Conservation (phyloP, 1,140 invertebrate species). For the Drosophila orosa region DNA sequence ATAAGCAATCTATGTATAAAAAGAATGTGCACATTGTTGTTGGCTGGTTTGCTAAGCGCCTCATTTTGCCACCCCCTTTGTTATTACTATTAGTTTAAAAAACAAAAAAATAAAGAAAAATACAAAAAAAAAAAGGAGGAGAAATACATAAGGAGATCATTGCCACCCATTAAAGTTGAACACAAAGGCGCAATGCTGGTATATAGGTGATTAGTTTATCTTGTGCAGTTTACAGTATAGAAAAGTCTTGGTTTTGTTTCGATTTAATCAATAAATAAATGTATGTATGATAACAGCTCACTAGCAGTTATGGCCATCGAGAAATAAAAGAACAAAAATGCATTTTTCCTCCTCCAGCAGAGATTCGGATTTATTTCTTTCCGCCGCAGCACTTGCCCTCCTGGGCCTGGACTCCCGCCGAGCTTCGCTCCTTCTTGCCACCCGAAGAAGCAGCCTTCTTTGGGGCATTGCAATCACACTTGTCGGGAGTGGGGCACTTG, state of each 20-base stretch:
- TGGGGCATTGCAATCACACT: conserved; percentile 75
- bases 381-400: conserved; percentile 42
- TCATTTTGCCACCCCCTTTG: conserved; percentile 46
- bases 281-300: conserved; percentile 43
- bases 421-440: conserved; percentile 22
- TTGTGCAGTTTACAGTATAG: conserved; percentile 50
- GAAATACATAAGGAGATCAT: conserved; percentile 35
- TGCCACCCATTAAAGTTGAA: conserved; percentile 55
- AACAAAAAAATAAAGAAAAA: conserved; percentile 9
- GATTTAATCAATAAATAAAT: conserved; percentile 55
- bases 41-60: conserved; percentile 65
- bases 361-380: conserved; percentile 22
- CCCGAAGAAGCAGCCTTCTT: conserved; percentile 6
- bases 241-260: conserved; percentile 57
- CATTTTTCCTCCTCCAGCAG: conserved; percentile 14
- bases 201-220: conserved; percentile 56
- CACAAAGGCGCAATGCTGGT: conserved; percentile 60
- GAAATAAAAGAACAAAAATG: conserved; percentile 26
- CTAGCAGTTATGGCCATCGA: conserved; percentile 46
- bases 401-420: not conserved
- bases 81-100: conserved; percentile 38
- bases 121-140: not conserved
- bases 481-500: conserved; percentile 85
- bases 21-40: conserved; percentile 63
- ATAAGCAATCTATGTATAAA: conserved; percentile 65